Base-by-base conservation (phyloP, 2,797 vertebrate species). In the Typhlichthys subterraneus region DNA sequence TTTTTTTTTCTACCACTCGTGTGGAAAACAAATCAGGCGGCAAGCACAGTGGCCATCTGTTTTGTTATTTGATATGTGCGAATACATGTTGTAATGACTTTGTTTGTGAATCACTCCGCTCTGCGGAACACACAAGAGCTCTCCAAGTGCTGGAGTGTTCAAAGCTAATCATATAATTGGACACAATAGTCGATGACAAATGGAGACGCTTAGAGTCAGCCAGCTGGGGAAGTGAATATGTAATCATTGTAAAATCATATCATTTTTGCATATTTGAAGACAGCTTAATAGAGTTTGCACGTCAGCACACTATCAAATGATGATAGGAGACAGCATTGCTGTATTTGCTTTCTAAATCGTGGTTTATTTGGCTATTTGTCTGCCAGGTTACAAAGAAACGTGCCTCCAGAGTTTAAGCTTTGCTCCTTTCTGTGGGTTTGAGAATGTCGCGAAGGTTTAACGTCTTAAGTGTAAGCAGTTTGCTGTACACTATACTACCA, bases 71-170 rank as follows among this genome's bases (percentile, higher is more conserved):
- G 98, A 99, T 98, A 97, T 98, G 97, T 98, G 96, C 97, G 97
- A 99, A 98, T 99, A 99, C 97, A 97, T 98, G 97, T 96, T 98
- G 96, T 99, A 99, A 99, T 99, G 97, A 98, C 96, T 98, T 98
- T 99, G 97, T 97, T 97, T 98, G 96, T 95, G 95, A 96, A 97
- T 98, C 96, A 94, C 94, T 97, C 96, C 94, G 93, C 96, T 94
- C 95, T 91, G 92, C 93, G 94, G 94, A 97, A 97, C 96, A 98
- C 96, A 93, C 92, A 95, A 98, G 97, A 98, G 96, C 96, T 95
- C 95, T 97, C 94, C 94, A 96, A 95, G 96, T 96, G 95, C 95
- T 94, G 95, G 95, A 96, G 96, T 99, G 97, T 98, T 98, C 96
- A 97, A 97, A 97, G 96, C 96, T 98, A 98, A 98, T 98, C 97